A percentile compares a stretch with the other conserved stretches of the same genome.
Conservation (phyloP, 2,888 invertebrate genomes). For the Zygaena filipendulae region DNA sequence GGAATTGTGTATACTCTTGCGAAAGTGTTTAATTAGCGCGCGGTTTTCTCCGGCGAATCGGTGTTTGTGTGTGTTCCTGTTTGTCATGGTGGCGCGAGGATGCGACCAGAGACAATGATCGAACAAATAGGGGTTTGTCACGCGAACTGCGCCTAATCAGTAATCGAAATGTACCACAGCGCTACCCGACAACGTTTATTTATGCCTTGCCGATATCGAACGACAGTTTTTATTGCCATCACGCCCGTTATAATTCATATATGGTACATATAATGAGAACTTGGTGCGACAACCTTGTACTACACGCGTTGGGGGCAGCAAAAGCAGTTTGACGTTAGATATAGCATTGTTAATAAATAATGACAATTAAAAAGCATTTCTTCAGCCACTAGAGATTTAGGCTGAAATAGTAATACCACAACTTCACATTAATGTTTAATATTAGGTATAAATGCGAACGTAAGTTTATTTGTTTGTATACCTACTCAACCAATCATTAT, state of each 20-base stretch:
- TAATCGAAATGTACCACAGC: conserved; percentile 47
- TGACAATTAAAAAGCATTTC: too few relatives aligned
- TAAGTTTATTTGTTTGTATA: too few relatives aligned
- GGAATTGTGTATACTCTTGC: neutral
- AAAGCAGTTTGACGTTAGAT: too few relatives aligned
- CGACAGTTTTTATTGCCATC: conserved; percentile 44
- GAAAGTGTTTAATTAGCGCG: neutral
- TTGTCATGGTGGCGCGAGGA: conserved; percentile 47
- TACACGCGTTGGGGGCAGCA: too few relatives aligned
- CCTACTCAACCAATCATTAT: too few relatives aligned
- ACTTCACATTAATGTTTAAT: too few relatives aligned
- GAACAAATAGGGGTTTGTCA: conserved; percentile 64
- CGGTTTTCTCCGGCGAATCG: neutral
- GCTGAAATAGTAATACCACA: too few relatives aligned
- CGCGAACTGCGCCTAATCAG: conserved; percentile 56
- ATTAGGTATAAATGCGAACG: too few relatives aligned
- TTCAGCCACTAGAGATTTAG: too few relatives aligned
- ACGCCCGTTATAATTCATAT: conserved; percentile 39
- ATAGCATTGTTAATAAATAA: too few relatives aligned
- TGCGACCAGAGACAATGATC: conserved; percentile 58
- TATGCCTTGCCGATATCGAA: conserved; percentile 51
- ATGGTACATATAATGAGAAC: too few relatives aligned
- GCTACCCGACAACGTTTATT: conserved; percentile 54
- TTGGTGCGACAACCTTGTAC: too few relatives aligned
- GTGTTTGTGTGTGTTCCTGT: conserved; percentile 44